Evolutionary conservation across 2,797 vertebrate species (phyloP).

Genomic region (Pyrocephalus nanus): DNA sequence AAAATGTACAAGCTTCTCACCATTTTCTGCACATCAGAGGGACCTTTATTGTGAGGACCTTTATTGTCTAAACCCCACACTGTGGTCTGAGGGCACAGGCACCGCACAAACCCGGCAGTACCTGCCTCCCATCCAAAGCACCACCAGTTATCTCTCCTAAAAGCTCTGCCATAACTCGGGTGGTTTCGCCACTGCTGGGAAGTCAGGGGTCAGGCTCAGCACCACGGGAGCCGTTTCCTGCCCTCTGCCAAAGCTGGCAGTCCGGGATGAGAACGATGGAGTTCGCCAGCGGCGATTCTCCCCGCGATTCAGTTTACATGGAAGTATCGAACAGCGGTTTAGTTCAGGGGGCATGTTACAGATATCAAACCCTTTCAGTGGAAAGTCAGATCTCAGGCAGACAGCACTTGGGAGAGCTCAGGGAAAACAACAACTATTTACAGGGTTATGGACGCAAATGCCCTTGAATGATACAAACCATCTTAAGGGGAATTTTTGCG

Average conservation of each 20-base stretch:
- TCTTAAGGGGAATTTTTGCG: slow-evolving; percentile 70
- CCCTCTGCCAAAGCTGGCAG: accelerated
- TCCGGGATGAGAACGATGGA: background rate
- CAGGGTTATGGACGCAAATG: slow-evolving; percentile 55
- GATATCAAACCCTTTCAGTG: background rate
- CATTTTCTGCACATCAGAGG: background rate
- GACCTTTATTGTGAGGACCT: background rate
- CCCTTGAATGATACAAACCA: slow-evolving; percentile 64
- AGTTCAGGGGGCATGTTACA: background rate
- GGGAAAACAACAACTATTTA: slow-evolving; percentile 51
- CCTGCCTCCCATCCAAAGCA: background rate
- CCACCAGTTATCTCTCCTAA: background rate
- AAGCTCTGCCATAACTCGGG: background rate
- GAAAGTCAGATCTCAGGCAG: background rate
- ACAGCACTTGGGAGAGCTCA: background rate
- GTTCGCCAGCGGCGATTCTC: background rate
- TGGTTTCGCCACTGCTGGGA: background rate
- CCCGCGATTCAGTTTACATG: accelerated
- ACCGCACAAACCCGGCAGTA: background rate
- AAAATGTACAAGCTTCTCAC: background rate
- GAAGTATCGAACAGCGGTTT: background rate
- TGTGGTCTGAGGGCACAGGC: background rate
- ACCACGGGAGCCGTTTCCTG: background rate
- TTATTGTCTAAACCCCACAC: accelerated
- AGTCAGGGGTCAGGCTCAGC: slow-evolving; percentile 22